phyloP scores from a whole-genome alignment of 2,888 invertebrate genomes.

The Drosophila tanythrix region DNA sequence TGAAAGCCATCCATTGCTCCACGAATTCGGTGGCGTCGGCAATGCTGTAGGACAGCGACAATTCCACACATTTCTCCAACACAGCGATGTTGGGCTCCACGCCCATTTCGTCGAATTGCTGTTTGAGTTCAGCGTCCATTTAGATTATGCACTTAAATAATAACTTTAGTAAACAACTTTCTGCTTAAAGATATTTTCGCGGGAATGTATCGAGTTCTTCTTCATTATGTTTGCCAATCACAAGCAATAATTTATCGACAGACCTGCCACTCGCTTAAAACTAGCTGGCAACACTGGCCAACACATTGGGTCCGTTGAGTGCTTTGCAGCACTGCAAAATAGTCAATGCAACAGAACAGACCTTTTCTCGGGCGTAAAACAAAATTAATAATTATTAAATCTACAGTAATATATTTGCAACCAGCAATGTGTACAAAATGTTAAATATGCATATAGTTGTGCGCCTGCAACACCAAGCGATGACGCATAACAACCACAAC shows the following conservation, averaged over 20 bases:
- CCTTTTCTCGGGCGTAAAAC: constrained; percentile 60
- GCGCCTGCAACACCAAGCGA: constrained; percentile 51
- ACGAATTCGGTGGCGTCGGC: constrained; percentile 89
- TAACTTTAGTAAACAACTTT: background rate
- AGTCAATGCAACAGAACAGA: constrained; percentile 61
- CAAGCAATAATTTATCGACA: constrained; percentile 3
- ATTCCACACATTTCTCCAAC: constrained; percentile 88
- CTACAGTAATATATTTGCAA: constrained; percentile 41
- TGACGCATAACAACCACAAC: constrained; percentile 31
- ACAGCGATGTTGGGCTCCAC: constrained; percentile 86
- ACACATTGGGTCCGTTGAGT: background rate
- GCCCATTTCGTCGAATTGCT: constrained; percentile 88
- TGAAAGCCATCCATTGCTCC: constrained; percentile 92
- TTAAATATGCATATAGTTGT: constrained; percentile 45
- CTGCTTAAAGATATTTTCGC: constrained; percentile 42
- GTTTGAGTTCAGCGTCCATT: constrained; percentile 84
- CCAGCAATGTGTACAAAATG: constrained; percentile 47
- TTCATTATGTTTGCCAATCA: constrained; percentile 27
- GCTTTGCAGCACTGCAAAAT: constrained; percentile 44
- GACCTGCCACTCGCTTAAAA: background rate
- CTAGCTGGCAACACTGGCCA: constrained; percentile 5
- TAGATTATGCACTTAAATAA: background rate
- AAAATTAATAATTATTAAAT: constrained; percentile 70
- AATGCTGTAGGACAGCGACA: constrained; percentile 88
- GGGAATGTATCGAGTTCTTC: constrained; percentile 33